Evolutionary conservation across 2,113 vertebrate genomes (phyloP), one percentile per base, ranked within the genome.

Genomic region (Mustela nigripes): DNA sequence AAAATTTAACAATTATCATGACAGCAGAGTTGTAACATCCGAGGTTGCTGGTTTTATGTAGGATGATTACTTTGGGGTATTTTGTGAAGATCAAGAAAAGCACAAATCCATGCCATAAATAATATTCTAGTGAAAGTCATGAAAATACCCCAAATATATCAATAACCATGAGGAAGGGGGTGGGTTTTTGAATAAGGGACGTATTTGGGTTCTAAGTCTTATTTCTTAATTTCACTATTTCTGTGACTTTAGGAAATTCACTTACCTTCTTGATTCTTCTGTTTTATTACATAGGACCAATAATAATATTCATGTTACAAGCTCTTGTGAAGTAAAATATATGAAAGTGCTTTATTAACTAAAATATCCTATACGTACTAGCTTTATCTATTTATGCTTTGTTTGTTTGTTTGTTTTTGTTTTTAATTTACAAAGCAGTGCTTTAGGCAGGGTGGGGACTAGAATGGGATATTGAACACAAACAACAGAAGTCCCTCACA

Each of bases 311-410:
- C 95, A 50, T 28, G 18, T 92, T 14, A 84, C 10, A 89, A 91
- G 4, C 73, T 82, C 53, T 48, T 84, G 21, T 78, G 42, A 92
- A 4, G 33, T 65, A 89, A 95, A 60, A 53, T 62, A 60, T 83
- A 60, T 96, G 11, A 79, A 86, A 94, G 31, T 50, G 19, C 15
- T 89, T 82, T 91, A 42, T 87, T 89, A 93, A 76, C 28, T 79
- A 1, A 88, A 92, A 45, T 11, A 26, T n/a, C 22, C 18, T 65
- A 26, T 71, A 10, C 9, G 39, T 58, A 39, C 9, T 53, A 45
- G 4, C 63, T 85, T 94, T 83, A 21, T 79, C 71, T 73, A 78
- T 91, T 60, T 11, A 62, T 50, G 9, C 24, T 1, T 53, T 56
- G 3, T 56, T 56, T 16, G 14, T 53, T 53, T 53, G 50, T 53